Evolutionary conservation across 2,113 vertebrate species (phyloP), one percentile per base, ranked within the genome.

Genomic region (Rhegmatorhina hoffmannsi): DNA sequence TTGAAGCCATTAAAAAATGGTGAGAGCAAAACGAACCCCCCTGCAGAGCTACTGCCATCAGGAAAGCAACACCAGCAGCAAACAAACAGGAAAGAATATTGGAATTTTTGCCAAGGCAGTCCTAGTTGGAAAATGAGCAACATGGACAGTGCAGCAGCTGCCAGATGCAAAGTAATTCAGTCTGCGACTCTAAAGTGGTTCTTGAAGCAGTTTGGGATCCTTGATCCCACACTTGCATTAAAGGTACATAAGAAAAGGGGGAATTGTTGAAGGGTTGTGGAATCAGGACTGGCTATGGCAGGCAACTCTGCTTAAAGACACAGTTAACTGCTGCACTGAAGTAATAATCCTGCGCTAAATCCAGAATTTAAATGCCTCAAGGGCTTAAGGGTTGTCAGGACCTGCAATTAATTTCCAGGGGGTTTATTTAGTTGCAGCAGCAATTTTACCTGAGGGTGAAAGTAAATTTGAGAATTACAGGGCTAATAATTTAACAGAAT

Each of bases 261-360:
- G 44, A 58, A 3, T 23, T 55, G 75, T 56, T 59, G 67, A 67
- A 49, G 36, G 11, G 13, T 10, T 31, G 67, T 15, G 55, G 28
- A 40, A 44, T 46, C 72, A 7, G 49, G 77, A 33, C 31, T 17
- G 70, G 7, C 49, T 82, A 10, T 68, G 92, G 49, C 46, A 64
- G 68, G 86, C 87, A 75, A 17, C 76, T 73, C 86, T 29, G 43
- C 90, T 95, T 90, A 84, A 85, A 95, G 89, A 86, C 90, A 9
- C 11, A 34, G 84, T 40, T 79, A 94, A 93, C 85, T 86, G 93
- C 84, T 46, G 76, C 78, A 70, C 85, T 87, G 93, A 84, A 95
- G 94, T 62, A 90, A 93, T 97, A 95, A 97, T 96, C 93, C 92
- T 84, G 74, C 16, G 24, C 94, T 97, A 94, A 97, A 95, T 93